Evolutionary conservation across 2,888 invertebrate genomes (phyloP).

Genomic region (Drosophila paramelanica): DNA sequence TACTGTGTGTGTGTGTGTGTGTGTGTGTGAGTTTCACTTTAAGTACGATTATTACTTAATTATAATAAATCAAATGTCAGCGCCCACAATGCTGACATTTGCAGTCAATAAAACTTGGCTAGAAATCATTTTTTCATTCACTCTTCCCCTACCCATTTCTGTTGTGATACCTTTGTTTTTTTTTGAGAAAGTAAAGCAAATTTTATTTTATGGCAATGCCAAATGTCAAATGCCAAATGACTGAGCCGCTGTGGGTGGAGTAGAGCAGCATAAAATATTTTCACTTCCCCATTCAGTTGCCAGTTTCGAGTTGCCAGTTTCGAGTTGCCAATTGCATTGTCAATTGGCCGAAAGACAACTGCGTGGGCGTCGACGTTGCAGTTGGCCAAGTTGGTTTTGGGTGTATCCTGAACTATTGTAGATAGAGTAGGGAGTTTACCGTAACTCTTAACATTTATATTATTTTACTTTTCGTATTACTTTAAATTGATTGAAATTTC

Average conservation of each 20-base stretch:
- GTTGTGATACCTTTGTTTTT: background rate
- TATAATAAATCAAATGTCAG: conserved; percentile 66
- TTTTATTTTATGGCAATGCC: conserved; percentile 40
- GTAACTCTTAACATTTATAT: background rate
- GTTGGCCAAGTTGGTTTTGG: conserved; percentile 1
- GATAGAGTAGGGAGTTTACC: background rate
- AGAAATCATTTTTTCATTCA: conserved; percentile 14
- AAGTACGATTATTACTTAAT: conserved; percentile 31
- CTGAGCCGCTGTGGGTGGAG: background rate
- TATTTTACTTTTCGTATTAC: too few relatives aligned
- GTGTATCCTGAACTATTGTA: conserved; percentile 19
- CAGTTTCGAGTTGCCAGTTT: background rate
- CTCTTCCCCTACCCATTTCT: background rate
- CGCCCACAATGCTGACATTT: conserved; percentile 74
- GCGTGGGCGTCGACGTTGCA: conserved; percentile 49
- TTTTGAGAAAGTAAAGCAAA: conserved; percentile 55
- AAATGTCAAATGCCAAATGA: conserved; percentile 51
- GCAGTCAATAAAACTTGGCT: conserved; percentile 56
- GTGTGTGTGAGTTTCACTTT: conserved; percentile 39
- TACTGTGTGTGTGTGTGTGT: conserved; percentile 5
- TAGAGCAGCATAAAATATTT: conserved; percentile 23
- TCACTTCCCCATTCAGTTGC: conserved; percentile 33
- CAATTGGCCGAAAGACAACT: conserved; percentile 12
- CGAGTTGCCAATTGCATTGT: conserved; percentile 27
- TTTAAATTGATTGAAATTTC: too few relatives aligned